phyloP scores from a whole-genome alignment of 2,888 invertebrate species.

The Clusia tigrina region DNA sequence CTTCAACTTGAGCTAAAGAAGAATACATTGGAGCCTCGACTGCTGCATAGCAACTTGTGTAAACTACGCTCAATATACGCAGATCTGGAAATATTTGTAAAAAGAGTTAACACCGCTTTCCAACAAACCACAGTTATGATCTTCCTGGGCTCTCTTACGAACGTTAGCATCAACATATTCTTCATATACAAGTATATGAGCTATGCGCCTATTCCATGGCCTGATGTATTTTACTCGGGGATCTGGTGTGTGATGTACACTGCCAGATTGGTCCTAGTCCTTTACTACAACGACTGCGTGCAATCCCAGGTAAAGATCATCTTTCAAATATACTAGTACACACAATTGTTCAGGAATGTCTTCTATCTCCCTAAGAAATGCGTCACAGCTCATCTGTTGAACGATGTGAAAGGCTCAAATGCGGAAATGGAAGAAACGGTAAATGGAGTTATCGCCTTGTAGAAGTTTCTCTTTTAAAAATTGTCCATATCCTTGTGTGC shows the following conservation, averaged over 20 bases:
- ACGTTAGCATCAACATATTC: slow-evolving; percentile 42
- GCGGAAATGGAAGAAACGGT: slow-evolving; percentile 42
- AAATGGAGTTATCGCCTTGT: slow-evolving; percentile 15
- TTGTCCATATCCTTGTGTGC: not conserved
- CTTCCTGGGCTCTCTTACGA: slow-evolving; percentile 42
- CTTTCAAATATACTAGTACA: not conserved
- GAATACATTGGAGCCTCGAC: slow-evolving; percentile 15
- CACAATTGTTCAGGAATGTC: not conserved
- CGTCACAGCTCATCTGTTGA: slow-evolving; percentile 34
- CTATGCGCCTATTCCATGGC: slow-evolving; percentile 11
- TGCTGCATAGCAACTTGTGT: slow-evolving; percentile 26
- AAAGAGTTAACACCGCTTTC: slow-evolving; percentile 38
- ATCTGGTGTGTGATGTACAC: slow-evolving; percentile 40
- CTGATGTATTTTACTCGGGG: slow-evolving; percentile 31
- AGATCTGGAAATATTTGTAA: slow-evolving; percentile 37
- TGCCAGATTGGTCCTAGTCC: slow-evolving; percentile 42
- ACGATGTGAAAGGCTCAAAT: slow-evolving; percentile 33
- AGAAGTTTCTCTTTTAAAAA: not conserved
- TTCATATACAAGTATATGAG: slow-evolving; percentile 40
- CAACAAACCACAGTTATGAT: slow-evolving; percentile 35
- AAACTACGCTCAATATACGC: slow-evolving; percentile 36
- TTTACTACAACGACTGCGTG: slow-evolving; percentile 41
- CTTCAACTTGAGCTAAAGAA: slow-evolving; percentile 27
- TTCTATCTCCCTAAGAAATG: slow-evolving; percentile 37
- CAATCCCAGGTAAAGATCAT: slow-evolving; percentile 35